Conservation (phyloP, 2,113 vertebrate genomes). For the Anhinga anhinga region DNA sequence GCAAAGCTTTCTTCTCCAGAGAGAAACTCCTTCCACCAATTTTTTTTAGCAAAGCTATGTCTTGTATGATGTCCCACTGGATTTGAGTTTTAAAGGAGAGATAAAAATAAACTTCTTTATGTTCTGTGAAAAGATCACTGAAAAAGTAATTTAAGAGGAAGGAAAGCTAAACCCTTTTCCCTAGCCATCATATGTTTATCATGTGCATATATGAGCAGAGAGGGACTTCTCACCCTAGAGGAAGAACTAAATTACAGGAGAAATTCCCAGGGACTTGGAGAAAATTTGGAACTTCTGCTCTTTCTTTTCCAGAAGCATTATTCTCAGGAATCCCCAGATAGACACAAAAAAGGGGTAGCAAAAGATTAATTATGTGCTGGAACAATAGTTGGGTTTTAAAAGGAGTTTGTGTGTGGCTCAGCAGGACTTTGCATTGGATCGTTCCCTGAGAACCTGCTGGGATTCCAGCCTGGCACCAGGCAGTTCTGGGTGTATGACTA, state of each 20-base stretch:
- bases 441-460: not conserved
- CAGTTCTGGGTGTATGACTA: not conserved
- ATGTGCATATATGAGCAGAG: not conserved
- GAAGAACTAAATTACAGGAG: not conserved
- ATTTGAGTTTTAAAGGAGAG: not conserved
- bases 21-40: not conserved
- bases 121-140: not conserved
- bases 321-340: not conserved
- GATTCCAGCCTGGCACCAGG: not conserved
- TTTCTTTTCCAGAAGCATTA: not conserved
- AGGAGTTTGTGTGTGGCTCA: not conserved
- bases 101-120: slow-evolving; percentile 4
- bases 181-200: not conserved
- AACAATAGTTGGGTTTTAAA: slow-evolving; percentile 13
- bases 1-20: not conserved
- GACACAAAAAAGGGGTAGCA: not conserved
- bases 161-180: not conserved
- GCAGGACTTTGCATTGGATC: not conserved
- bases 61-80: not conserved
- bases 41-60: not conserved
- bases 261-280: not conserved
- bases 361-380: not conserved
- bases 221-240: not conserved
- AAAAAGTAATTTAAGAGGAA: not conserved
- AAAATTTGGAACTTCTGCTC: not conserved